Conservation (phyloP, 2,888 invertebrate genomes). For the Caenorhabditis afra region DNA sequence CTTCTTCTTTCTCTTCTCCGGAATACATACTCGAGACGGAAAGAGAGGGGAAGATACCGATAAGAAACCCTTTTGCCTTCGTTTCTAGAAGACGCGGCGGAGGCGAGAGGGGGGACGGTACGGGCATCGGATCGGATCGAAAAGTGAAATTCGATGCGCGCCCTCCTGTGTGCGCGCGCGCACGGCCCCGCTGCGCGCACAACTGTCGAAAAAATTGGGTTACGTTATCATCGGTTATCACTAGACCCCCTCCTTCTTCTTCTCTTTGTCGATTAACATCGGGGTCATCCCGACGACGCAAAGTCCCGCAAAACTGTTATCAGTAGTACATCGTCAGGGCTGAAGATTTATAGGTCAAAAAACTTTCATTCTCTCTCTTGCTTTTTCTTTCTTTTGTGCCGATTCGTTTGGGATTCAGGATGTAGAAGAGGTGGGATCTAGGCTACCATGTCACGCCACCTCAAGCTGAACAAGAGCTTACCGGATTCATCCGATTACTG, state of each 20-base stretch:
- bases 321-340: constrained; percentile 10
- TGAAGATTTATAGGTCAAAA: constrained; percentile 55
- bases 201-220: constrained; percentile 54
- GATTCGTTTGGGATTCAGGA: too few species aligned
- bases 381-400: neutral
- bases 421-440: too few species aligned
- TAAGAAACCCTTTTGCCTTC: too few species aligned
- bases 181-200: constrained; percentile 14
- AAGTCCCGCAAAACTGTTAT: constrained; percentile 9
- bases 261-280: constrained; percentile 17
- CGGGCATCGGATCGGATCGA: constrained; percentile 44
- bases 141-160: constrained; percentile 38
- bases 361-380: constrained; percentile 27
- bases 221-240: constrained; percentile 56
- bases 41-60: constrained; percentile 21
- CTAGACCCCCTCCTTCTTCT: neutral
- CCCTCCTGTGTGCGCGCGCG: too few species aligned
- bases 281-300: constrained; percentile 30
- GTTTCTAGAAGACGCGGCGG: too few species aligned
- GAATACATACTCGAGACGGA: too few species aligned
- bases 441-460: neutral
- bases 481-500: constrained; percentile 44
- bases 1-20: neutral
- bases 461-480: constrained; percentile 14
- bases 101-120: constrained; percentile 3